Conservation (phyloP, 2,113 vertebrate genomes). For the Trachemys scripta region DNA sequence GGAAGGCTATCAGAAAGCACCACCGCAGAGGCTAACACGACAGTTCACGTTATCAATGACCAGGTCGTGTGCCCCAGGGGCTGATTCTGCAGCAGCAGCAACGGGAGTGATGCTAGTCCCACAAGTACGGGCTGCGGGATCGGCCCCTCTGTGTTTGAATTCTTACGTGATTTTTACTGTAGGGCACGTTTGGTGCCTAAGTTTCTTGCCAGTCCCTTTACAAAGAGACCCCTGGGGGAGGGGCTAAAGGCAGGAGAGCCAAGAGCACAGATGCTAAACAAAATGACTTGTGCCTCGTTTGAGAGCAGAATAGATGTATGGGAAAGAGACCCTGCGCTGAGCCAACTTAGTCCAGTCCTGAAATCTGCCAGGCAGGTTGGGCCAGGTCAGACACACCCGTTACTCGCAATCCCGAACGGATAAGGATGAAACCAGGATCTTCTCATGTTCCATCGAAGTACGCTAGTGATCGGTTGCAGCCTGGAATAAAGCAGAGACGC, state of each 20-base stretch:
- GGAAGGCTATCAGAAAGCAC: not conserved
- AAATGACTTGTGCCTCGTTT: not conserved
- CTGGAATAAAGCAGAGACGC: not conserved
- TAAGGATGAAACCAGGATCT: not conserved
- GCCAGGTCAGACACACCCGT: not conserved
- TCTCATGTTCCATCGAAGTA: not conserved
- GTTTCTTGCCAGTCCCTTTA: slow-evolving; percentile 10
- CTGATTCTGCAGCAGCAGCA: not conserved
- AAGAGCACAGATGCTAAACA: not conserved
- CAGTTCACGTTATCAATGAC: not conserved
- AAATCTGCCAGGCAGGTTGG: slow-evolving; percentile 15
- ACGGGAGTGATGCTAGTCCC: not conserved
- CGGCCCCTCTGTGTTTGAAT: not conserved
- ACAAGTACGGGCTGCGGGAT: slow-evolving; percentile 30
- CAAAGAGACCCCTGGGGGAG: fast-evolving
- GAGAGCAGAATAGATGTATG: not conserved
- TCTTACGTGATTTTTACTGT: not conserved
- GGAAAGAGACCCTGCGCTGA: not conserved
- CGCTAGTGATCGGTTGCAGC: not conserved
- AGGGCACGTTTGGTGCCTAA: not conserved
- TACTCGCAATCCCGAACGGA: not conserved
- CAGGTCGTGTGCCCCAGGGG: not conserved
- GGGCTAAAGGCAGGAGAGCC: not conserved
- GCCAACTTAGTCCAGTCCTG: not conserved
- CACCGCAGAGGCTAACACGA: not conserved